These are phyloP conservation scores for Eupeodes corollae DNA, from an alignment of 1,140 invertebrate genomes.

Conservation along the genomic window DNA sequence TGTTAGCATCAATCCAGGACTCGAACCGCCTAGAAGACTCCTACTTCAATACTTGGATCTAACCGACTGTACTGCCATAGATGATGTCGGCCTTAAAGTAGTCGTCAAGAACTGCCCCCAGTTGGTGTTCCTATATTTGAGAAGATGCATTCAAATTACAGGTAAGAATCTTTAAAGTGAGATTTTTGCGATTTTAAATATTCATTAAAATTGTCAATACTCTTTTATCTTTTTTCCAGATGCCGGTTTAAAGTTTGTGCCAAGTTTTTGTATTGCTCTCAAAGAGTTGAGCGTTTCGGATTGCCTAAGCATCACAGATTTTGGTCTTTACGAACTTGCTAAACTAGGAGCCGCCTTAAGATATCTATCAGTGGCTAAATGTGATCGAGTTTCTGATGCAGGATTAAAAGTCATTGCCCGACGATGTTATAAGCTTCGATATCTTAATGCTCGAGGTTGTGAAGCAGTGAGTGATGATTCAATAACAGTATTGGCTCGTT, in stretches of 20 bases:
- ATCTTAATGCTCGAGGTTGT: slow-evolving; percentile 82
- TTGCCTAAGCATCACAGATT: slow-evolving; percentile 80
- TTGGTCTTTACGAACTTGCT: slow-evolving; percentile 79
- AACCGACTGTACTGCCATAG: slow-evolving; percentile 72
- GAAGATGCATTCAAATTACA: slow-evolving; percentile 75
- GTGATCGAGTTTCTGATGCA: slow-evolving; percentile 73
- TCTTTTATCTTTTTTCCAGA: slow-evolving; percentile 40
- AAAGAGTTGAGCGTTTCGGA: slow-evolving; percentile 83
- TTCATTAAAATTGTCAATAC: neutral
- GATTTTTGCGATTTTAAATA: slow-evolving; percentile 3
- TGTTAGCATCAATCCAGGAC: slow-evolving; percentile 51
- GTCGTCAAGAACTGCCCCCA: slow-evolving; percentile 78
- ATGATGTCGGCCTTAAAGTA: slow-evolving; percentile 69
- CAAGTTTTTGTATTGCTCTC: slow-evolving; percentile 71
- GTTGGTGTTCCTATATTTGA: slow-evolving; percentile 74
- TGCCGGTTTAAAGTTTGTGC: slow-evolving; percentile 65
- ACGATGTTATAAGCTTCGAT: slow-evolving; percentile 78
- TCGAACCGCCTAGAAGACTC: slow-evolving; percentile 48
- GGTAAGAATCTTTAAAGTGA: slow-evolving; percentile 38
- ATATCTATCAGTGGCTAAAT: slow-evolving; percentile 82
- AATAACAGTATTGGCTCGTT: slow-evolving; percentile 67
- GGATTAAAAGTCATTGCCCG: slow-evolving; percentile 77
- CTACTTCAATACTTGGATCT: slow-evolving; percentile 64
- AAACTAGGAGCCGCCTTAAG: slow-evolving; percentile 72
- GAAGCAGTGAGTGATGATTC: slow-evolving; percentile 85